Evolutionary conservation across 2,888 invertebrate species (phyloP).

Genomic region (Pharmacophagus antenor): DNA sequence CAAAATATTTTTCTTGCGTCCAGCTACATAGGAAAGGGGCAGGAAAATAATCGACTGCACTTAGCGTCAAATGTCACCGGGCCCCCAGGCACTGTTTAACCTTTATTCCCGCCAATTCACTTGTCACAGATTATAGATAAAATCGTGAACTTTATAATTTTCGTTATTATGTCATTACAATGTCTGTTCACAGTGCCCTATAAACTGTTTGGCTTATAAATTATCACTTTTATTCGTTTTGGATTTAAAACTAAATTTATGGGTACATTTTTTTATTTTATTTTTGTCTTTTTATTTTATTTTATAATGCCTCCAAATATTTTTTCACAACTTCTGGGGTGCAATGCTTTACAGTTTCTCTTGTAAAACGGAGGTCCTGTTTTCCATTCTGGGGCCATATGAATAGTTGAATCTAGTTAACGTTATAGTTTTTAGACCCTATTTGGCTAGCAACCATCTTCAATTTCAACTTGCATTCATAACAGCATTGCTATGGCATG

Average conservation of each 20-base stretch:
- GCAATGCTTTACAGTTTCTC: too few species aligned
- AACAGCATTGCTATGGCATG: too few species aligned
- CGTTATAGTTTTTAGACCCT: too few species aligned
- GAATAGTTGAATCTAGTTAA: too few species aligned
- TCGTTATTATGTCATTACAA: slow-evolving; percentile 25
- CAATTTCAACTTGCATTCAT: too few species aligned
- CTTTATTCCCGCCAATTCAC: slow-evolving; percentile 34
- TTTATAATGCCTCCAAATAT: too few species aligned
- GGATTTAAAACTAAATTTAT: not conserved
- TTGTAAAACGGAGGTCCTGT: too few species aligned
- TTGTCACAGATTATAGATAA: slow-evolving; percentile 31
- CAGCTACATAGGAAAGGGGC: not conserved
- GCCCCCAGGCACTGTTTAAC: slow-evolving; percentile 35
- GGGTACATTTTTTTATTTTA: not conserved
- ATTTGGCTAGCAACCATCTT: too few species aligned
- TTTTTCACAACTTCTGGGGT: too few species aligned
- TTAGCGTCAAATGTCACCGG: slow-evolving; percentile 33
- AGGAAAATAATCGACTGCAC: slow-evolving; percentile 26
- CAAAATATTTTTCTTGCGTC: not conserved
- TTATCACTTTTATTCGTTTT: not conserved
- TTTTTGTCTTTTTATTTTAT: too few species aligned
- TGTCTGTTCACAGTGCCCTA: not conserved
- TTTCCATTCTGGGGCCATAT: too few species aligned
- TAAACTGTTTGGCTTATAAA: not conserved
- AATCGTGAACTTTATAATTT: slow-evolving; percentile 27